Evolutionary conservation across 2,797 vertebrate species (phyloP), one percentile per base, ranked within the genome.

Genomic region (Hyperoplus lanceolatus): DNA sequence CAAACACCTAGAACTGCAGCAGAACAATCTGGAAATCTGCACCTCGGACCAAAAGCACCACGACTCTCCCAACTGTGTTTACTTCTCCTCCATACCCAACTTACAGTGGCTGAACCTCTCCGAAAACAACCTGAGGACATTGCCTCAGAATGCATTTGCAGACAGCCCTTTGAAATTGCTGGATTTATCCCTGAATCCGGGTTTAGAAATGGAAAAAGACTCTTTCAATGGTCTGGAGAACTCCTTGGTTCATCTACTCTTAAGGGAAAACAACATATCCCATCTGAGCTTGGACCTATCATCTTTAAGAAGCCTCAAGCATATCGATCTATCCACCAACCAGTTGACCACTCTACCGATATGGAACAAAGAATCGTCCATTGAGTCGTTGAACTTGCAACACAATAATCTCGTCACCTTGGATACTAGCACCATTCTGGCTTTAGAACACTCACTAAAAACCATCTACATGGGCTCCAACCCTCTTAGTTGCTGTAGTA

Each of bases 401-500:
- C 96, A 97, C 90, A 99, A 99, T 68, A 96, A 94, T 77, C 94
- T 99, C 77, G 96, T 95, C 53, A 95, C 95, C 0, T 87, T 99
- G 68, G 93, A 97, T 4, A 80, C 90, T 77, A 93, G 92, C 55
- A 96, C 96, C 36, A 94, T 98, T 76, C 87, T 93, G 0, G 93
- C 93, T 9, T 84, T 99, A 89, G 95, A 97, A 81, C 93, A 78
- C 71, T 97, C 96, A 0, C 95, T 99, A 3, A 96, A 95, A 78
- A 96, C 94, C 36, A 93, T 99, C 45, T 97, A 97, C 87, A 90
- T 99, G 67, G 91, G 95, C 3, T 97, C 96, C 10, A 99, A 99
- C 79, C 98, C 97, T 0, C 95, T 99, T 14, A 95, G 79, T 82
- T 99, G 98, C 94, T 99, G 98, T 0, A 94, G 93, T 70, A 99